Base-by-base conservation (phyloP, 2,888 invertebrate genomes). In the Belgica antarctica region DNA sequence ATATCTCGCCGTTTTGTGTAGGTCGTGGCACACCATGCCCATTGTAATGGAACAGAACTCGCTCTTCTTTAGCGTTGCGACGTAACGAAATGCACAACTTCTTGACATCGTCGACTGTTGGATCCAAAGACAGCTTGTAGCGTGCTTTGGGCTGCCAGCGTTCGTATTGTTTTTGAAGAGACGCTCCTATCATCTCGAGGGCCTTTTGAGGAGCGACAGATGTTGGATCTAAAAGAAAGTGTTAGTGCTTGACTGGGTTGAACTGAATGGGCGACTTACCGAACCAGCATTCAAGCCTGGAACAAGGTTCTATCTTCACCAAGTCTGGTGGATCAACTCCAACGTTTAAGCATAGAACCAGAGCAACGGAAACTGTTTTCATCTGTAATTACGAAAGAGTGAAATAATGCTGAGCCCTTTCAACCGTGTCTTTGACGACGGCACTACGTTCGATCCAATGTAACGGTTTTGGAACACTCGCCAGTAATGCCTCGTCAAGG, bases 241-340 rank as follows among this genome's bases (percentile, higher is more conserved):
- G 19, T 34, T 61, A 31, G 41, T 12, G 31, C 4, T 15, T 27
- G 36, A 36, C 17, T 17, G 62, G 12, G n/a, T n/a, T n/a, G 31
- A 70, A 62, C 7, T 22, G 62, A 59, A 63, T 57, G 22, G 17
- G 68, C 52, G 25, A 76, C 81, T 80, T 83, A 94, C 94, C 94
- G 75, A 96, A 93, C 99, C 99, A 99, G 77, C 96, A 96, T 78
- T 98, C 96, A 15, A 94, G 82, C 7, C 95, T 85, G 0, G 99
- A 96, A 80, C 97, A 96, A 0, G 98, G 97, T 76, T 95, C 92
- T 2, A 96, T 96, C 81, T 98, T 98, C 34, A 96, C 90, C 70
- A 98, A 88, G 79, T 99, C 99, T 0, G 99, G 99, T 1, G 99
- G 99, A 81, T 99, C 99, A 19, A 99, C 97, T n/a, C 98, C 98